A percentile compares a stretch with the other conserved stretches of the same genome.
phyloP scores from a whole-genome alignment of 2,888 invertebrate species.

The Vesta saturnalis region DNA sequence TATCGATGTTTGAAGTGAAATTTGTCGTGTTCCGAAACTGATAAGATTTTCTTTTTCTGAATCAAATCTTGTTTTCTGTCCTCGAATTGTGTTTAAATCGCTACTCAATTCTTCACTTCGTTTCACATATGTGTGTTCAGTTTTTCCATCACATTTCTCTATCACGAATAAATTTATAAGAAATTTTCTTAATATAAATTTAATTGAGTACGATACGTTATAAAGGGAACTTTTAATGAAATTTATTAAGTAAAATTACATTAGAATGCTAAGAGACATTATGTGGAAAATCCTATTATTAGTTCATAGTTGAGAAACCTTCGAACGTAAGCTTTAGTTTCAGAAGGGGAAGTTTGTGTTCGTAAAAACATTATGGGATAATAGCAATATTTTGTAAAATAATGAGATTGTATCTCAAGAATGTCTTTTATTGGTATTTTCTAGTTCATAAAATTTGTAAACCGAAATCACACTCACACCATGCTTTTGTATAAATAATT shows the following conservation, averaged over 20 bases:
- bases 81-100: slow-evolving; percentile 22
- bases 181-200: no score
- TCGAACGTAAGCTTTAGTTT: neutral
- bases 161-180: no score
- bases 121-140: slow-evolving; percentile 9
- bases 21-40: slow-evolving; percentile 21
- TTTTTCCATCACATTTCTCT: slow-evolving; percentile 4
- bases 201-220: slow-evolving; percentile 27
- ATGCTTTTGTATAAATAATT: no score
- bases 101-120: slow-evolving; percentile 20
- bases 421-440: no score
- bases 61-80: slow-evolving; percentile 25
- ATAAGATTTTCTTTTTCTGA: slow-evolving; percentile 23
- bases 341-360: neutral
- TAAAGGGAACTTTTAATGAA: slow-evolving; percentile 42
- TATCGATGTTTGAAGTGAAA: slow-evolving; percentile 16
- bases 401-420: no score
- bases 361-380: no score
- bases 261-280: slow-evolving; percentile 39
- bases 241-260: slow-evolving; percentile 44
- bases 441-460: no score
- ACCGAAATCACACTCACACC: no score
- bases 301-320: neutral
- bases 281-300: slow-evolving; percentile 26
- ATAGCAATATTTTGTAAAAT: no score